Evolutionary conservation across 2,888 invertebrate species (phyloP), one percentile per base, ranked within the genome.

Genomic region (Metalampra italica): DNA sequence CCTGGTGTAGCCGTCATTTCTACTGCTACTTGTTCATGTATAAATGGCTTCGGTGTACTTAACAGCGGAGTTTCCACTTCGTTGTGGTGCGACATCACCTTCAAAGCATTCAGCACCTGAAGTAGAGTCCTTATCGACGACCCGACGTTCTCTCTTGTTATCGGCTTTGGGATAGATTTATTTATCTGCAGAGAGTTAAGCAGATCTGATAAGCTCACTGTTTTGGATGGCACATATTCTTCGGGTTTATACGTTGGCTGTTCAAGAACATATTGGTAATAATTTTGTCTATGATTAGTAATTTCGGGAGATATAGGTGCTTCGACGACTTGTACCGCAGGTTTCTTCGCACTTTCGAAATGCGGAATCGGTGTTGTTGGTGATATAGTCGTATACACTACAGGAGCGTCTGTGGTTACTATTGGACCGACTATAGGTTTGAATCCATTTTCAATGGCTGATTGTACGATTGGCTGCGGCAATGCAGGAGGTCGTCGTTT

Each of bases 141-240:
- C 60, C 95, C 94, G 42, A 96, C 92, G 64, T 96, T 96, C 57
- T 94, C 93, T 46, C 92, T 91, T 4, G 94, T 95, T 29, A 96
- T 89, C 8, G 92, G 93, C 59, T 94, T 93, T 0, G 96, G 95
- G 58, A 96, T 83, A 41, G 94, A 92, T 76, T 95, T 94, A 60
- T 93, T 92, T 13, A 94, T 85, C 74, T 95, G 95, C 29, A 95
- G 82, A 50, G 94, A 93, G 68, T 93, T 93, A 37, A 95, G 68
- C 54, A 96, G 91, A 55, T 93, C 90, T 14, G 78, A 77, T 51
- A 88, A 61, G 39, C 73, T 75, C 41, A 78, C 63, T 9, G 74
- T 63, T 50, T 78, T 78, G 8, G 75, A 54, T 45, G 68, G 52
- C 37, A 60, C 60, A 44, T 62, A 52, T 46, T 71, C 65, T 43